Percentiles rank a stretch among this genome's conserved stretches.
These are phyloP conservation scores for Amphilophus citrinellus DNA, from an alignment of 2,113 vertebrate genomes.

Conservation along the genomic window DNA sequence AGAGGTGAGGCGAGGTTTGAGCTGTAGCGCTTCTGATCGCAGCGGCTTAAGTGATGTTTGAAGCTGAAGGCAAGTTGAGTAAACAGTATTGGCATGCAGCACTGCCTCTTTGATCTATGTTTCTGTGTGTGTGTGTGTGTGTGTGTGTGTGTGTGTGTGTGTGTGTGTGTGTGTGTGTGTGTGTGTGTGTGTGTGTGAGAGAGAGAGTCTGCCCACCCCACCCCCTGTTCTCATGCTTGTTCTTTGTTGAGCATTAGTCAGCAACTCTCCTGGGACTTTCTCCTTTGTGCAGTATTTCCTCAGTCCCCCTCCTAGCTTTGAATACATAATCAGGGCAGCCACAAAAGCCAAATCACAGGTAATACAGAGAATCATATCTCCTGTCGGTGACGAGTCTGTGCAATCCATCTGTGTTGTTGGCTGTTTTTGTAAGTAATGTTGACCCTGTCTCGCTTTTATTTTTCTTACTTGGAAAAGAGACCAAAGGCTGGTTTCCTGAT, in stretches of 20 bases:
- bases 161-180: too few species aligned
- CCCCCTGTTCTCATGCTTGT: not conserved
- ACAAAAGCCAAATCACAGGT: conserved; percentile 29
- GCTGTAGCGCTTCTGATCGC: conserved; percentile 33
- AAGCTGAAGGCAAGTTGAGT: conserved; percentile 58
- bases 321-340: conserved; percentile 53
- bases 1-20: conserved; percentile 35
- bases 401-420: conserved; percentile 21
- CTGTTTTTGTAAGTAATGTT: conserved; percentile 32
- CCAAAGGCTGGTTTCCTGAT: conserved; percentile 35
- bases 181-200: conserved; percentile 24
- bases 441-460: conserved; percentile 9
- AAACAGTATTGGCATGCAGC: conserved; percentile 67
- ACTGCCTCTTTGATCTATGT: conserved; percentile 59
- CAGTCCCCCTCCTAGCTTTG: conserved; percentile 58
- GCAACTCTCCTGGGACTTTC: conserved; percentile 67
- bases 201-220: not conserved
- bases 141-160: conserved; percentile 30
- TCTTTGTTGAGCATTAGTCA: conserved; percentile 72
- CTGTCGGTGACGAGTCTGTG: conserved; percentile 7
- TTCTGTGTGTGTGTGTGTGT: conserved; percentile 35
- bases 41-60: conserved; percentile 50
- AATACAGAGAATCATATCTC: conserved; percentile 33
- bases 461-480: conserved; percentile 20
- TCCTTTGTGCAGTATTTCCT: conserved; percentile 73